Evolutionary conservation across 2,888 invertebrate species (phyloP), one percentile per base, ranked within the genome.

Genomic region (Limenitis camilla): DNA sequence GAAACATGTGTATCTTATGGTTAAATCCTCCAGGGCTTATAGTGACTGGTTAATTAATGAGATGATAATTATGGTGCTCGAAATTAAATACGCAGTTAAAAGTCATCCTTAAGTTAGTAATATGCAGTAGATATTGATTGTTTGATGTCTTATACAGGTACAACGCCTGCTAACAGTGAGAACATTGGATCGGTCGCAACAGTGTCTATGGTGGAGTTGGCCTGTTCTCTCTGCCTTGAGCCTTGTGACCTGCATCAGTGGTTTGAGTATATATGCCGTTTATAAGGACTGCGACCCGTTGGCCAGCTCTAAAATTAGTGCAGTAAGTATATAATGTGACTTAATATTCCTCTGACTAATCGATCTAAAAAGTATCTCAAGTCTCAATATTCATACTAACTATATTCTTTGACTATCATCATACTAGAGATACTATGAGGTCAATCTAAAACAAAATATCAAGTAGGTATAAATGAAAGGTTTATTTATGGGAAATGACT

Each of bases 251-350:
- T 92, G 91, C 50, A 89, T 92, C 61, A 91, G 93, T 49, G 97
- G 97, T 0, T 78, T 97, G 8, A 92, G 94, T 2, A 94, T 97
- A 63, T 97, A 93, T 72, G 94, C 95, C 9, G 92, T 92, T 59
- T 97, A 96, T 73, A 89, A 88, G 47, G 78, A 91, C 47, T 97
- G 97, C 71, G 97, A 97, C 82, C 97, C 97, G 0, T 73, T 92
- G 0, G 68, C 82, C 10, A 83, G 89, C 48, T 82, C 89, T 2
- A 83, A 90, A 39, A 94, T 96, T 52, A 71, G 74, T 28, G 90
- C 90, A 11, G 86, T 86, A 66, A 71, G 77, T 40, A 19, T 1
- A 19, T 19, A 19, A 19, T 19, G 1, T 3, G 19, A 19, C 19
- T 39, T 30, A 36, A 32, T 42, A 11, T 43, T 40, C 30, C 4